phyloP scores from a whole-genome alignment of 2,888 invertebrate species.

The Lathronympha strigana region DNA sequence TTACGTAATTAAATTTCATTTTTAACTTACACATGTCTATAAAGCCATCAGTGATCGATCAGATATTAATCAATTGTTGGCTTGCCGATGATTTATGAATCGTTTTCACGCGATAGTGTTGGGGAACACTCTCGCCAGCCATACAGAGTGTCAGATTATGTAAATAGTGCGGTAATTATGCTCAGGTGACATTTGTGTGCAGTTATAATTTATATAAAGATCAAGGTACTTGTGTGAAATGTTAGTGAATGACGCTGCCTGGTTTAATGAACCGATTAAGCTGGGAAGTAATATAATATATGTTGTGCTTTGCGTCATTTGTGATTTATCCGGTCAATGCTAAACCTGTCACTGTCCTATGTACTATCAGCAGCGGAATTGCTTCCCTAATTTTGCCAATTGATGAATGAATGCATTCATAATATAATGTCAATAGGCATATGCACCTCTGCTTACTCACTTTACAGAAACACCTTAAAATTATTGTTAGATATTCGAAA shows the following conservation, averaged over 20 bases:
- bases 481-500: too few relatives aligned
- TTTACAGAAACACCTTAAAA: too few relatives aligned
- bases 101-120: slow-evolving; percentile 17
- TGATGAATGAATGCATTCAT: too few relatives aligned
- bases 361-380: too few relatives aligned
- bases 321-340: too few relatives aligned
- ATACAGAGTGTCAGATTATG: slow-evolving; percentile 26
- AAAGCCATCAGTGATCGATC: slow-evolving; percentile 4
- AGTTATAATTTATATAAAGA: slow-evolving; percentile 18
- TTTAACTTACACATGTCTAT: background rate
- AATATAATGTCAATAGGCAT: too few relatives aligned
- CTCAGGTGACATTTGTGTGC: slow-evolving; percentile 9
- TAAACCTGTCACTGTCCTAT: too few relatives aligned
- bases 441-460: too few relatives aligned
- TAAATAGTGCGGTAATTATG: slow-evolving; percentile 17
- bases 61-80: slow-evolving; percentile 12
- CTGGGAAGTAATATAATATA: background rate
- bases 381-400: too few relatives aligned
- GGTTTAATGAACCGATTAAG: slow-evolving; percentile 7
- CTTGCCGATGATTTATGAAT: background rate
- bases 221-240: slow-evolving; percentile 19
- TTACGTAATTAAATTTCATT: slow-evolving; percentile 17
- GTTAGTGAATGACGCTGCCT: slow-evolving; percentile 11
- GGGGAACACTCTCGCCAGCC: slow-evolving; percentile 5
- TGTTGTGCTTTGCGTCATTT: background rate